Percentiles rank a stretch among this genome's conserved stretches.
Conservation (phyloP, 2,797 vertebrate species). For the Alexandromys oeconomus region DNA sequence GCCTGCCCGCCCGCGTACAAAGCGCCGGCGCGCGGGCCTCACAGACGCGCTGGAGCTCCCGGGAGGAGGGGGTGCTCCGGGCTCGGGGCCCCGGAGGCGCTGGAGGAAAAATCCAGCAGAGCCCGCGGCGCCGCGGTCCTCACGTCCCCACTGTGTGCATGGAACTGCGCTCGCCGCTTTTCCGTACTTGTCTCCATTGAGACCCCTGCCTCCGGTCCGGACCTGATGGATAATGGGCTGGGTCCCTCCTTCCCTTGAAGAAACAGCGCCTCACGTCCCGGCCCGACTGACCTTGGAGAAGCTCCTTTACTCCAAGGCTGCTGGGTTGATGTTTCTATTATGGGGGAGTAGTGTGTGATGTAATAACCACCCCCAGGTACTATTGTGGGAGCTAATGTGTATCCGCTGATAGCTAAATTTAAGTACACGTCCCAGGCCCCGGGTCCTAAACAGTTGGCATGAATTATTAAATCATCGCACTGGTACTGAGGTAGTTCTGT, state of each 20-base stretch:
- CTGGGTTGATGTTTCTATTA: constrained; percentile 40
- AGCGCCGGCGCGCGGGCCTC: constrained; percentile 66
- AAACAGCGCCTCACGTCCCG: neutral
- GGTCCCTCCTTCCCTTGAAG: neutral
- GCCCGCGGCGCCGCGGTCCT: neutral
- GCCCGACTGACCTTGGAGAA: constrained; percentile 80
- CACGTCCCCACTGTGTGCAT: neutral
- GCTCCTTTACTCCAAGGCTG: constrained; percentile 17
- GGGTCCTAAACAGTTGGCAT: constrained; percentile 58
- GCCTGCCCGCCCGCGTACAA: constrained; percentile 68
- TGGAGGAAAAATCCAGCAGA: neutral
- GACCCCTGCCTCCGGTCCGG: neutral
- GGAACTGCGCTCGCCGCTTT: constrained; percentile 19
- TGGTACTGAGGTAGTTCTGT: constrained; percentile 46
- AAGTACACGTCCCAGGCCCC: constrained; percentile 43
- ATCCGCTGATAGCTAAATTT: neutral
- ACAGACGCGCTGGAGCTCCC: neutral
- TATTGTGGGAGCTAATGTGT: constrained; percentile 27
- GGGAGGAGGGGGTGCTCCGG: neutral
- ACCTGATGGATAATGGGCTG: neutral
- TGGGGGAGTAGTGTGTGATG: neutral
- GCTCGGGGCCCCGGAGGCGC: neutral
- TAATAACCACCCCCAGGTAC: neutral
- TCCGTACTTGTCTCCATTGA: constrained; percentile 48
- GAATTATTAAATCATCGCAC: constrained; percentile 58